phyloP scores from a whole-genome alignment of 2,113 vertebrate species.

The Leucosticte australis region DNA sequence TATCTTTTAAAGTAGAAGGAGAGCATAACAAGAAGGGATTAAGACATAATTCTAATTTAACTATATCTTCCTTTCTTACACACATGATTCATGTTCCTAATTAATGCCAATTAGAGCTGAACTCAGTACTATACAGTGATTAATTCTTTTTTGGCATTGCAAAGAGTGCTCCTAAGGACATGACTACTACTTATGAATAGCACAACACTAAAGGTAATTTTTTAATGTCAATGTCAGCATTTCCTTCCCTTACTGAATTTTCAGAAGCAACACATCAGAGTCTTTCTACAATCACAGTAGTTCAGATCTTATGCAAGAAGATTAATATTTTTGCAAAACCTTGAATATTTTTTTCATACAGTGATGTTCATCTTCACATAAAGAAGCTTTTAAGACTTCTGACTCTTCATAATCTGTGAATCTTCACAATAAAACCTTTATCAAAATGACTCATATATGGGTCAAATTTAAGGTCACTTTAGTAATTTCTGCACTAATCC shows the following conservation, averaged over 20 bases:
- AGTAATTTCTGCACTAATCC: neutral
- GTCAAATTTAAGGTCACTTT: neutral
- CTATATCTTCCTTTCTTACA: neutral
- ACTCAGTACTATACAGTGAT: neutral
- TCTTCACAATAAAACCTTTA: neutral
- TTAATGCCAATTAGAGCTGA: constrained; percentile 33
- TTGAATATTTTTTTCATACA: neutral
- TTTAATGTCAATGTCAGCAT: neutral
- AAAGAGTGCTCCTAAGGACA: neutral
- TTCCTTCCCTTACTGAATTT: neutral
- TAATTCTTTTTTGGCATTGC: neutral
- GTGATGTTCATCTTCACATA: neutral
- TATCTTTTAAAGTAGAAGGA: constrained; percentile 8
- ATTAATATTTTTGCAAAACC: neutral
- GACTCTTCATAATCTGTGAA: neutral
- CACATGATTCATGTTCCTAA: constrained; percentile 11
- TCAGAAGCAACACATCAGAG: neutral
- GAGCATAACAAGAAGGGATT: constrained; percentile 19
- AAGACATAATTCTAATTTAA: constrained; percentile 27
- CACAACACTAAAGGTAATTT: neutral
- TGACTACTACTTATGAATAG: neutral
- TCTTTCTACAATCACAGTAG: neutral
- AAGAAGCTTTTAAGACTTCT: neutral
- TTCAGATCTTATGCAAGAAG: neutral
- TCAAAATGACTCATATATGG: neutral